These are phyloP conservation scores for Amphiprion clarkii DNA, from an alignment of 2,797 vertebrate genomes.

Conservation along the genomic window DNA sequence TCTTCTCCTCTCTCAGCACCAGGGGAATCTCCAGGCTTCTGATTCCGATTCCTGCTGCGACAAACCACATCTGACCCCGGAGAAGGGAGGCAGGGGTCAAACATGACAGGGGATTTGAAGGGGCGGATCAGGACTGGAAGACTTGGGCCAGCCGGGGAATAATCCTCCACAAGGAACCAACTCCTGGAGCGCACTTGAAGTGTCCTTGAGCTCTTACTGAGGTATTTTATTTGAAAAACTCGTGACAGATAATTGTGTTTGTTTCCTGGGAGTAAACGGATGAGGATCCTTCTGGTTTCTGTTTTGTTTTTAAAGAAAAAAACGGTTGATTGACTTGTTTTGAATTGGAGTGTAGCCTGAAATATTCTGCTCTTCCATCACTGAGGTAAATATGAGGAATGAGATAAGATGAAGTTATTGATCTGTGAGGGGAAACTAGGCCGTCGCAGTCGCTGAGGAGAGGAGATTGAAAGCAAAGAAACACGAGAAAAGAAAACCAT, in stretches of 20 bases:
- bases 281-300: background rate
- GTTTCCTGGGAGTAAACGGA: background rate
- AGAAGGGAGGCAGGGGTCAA: constrained; percentile 5
- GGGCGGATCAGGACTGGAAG: constrained; percentile 22
- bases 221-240: background rate
- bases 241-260: background rate
- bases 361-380: background rate
- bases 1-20: background rate
- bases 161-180: constrained; percentile 32
- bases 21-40: background rate
- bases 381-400: constrained; percentile 16
- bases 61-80: constrained; percentile 19
- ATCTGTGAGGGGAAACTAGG: constrained; percentile 23
- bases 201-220: background rate
- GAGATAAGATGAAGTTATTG: constrained; percentile 5
- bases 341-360: background rate
- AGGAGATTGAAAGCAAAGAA: background rate
- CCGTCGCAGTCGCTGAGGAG: background rate
- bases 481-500: background rate
- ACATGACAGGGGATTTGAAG: constrained; percentile 41
- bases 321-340: constrained; percentile 1
- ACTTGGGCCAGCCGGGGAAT: constrained; percentile 28
- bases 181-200: constrained; percentile 18
- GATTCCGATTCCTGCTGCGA: constrained; percentile 26
- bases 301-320: background rate